These are phyloP conservation scores for Ectropis grisescens DNA, from an alignment of 1,140 invertebrate genomes.

Conservation along the genomic window DNA sequence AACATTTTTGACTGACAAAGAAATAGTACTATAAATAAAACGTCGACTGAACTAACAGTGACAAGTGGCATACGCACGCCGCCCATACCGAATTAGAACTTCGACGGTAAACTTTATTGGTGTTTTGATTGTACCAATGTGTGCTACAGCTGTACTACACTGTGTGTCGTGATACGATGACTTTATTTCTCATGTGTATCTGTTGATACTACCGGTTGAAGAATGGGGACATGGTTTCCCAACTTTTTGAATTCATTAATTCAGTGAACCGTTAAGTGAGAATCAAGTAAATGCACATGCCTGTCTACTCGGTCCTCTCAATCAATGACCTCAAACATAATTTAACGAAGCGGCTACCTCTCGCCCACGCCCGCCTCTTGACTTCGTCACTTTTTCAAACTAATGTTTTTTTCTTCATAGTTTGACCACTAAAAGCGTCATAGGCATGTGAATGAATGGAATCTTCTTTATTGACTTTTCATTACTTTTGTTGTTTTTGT, in stretches of 20 bases:
- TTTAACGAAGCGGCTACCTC: conserved; percentile 36
- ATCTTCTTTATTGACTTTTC: conserved; percentile 14
- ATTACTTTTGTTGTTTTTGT: conserved; percentile 1
- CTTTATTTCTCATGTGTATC: conserved; percentile 20
- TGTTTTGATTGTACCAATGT: conserved; percentile 35
- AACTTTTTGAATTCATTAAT: conserved; percentile 16
- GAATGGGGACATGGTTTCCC: not conserved
- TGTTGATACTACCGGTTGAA: not conserved
- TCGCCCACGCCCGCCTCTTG: conserved; percentile 30
- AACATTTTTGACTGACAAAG: not conserved
- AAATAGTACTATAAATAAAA: conserved; percentile 36
- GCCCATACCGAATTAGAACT: conserved; percentile 43
- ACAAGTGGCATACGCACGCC: conserved; percentile 37
- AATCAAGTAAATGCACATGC: conserved; percentile 8
- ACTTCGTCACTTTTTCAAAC: conserved; percentile 23
- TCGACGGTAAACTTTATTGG: conserved; percentile 42
- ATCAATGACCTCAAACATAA: conserved; percentile 54
- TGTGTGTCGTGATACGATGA: conserved; percentile 12
- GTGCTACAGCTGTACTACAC: conserved; percentile 29
- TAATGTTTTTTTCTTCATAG: conserved; percentile 29
- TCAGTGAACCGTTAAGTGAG: conserved; percentile 23
- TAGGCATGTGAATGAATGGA: conserved; percentile 13
- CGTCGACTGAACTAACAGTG: conserved; percentile 18
- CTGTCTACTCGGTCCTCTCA: conserved; percentile 21
- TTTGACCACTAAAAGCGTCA: conserved; percentile 5